Evolutionary conservation across 2,797 vertebrate species (phyloP), one percentile per base, ranked within the genome.

Genomic region (Platyrinchus mystaceus): DNA sequence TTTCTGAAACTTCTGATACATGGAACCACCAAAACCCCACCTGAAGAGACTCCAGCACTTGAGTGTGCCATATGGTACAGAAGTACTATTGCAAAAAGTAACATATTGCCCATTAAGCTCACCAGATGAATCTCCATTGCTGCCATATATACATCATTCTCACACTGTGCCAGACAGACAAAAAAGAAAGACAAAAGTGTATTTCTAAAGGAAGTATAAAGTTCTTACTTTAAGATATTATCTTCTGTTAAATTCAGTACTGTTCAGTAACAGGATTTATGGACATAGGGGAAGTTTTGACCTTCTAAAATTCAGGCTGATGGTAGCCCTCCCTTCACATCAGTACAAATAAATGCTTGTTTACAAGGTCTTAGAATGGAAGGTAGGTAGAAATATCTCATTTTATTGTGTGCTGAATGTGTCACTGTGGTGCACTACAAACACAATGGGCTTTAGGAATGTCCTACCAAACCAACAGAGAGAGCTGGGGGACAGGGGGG

Each of bases 71-170:
- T 95, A 74, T 75, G 68, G 53, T 50, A 64, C 55, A 84, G 53
- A 93, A 89, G 5, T 77, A 69, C 22, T 56, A 37, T 12, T 52
- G 19, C 15, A 93, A 94, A 94, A 86, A 53, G 76, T 37, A 78
- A 46, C 34, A 90, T 83, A 86, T 80, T 89, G 74, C 8, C 66
- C 64, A 50, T 86, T 91, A 96, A 95, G 10, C n/a, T 93, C 14
- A 36, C 16, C 10, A 86, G 30, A 49, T 60, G 90, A 82, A 82
- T 94, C 28, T 90, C 89, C 34, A 75, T 52, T 80, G 34, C 19
- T 84, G 64, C 87, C 12, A 53, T 59, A 83, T 26, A 92, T 58
- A 60, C 26, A 84, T 74, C 13, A 71, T 89, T 73, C 27, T 90
- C 10, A 5, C 7, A 80, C 21, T 52, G 26, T 86, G 67, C 23